These are phyloP conservation scores for Polydrusus tereticollis DNA, from an alignment of 2,888 invertebrate species.

Conservation along the genomic window DNA sequence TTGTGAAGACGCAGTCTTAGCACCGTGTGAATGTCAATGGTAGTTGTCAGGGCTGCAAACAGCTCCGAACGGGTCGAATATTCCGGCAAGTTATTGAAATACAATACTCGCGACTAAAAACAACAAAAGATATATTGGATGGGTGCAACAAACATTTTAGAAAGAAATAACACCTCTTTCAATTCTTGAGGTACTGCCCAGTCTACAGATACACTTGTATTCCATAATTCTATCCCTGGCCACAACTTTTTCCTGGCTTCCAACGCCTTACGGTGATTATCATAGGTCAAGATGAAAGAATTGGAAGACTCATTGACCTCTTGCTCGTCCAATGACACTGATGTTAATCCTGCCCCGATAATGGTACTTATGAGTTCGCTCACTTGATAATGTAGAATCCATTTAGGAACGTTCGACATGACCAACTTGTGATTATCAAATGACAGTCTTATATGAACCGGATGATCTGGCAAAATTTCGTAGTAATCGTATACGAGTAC, in stretches of 20 bases:
- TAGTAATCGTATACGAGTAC: slow-evolving; percentile 75
- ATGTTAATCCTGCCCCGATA: slow-evolving; percentile 49
- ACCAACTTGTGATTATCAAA: slow-evolving; percentile 85
- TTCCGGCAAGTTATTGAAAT: slow-evolving; percentile 42
- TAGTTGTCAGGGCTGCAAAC: slow-evolving; percentile 29
- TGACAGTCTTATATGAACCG: slow-evolving; percentile 80
- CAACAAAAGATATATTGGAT: background rate
- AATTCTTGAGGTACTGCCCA: slow-evolving; percentile 52
- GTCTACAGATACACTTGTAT: slow-evolving; percentile 46
- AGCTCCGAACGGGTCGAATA: slow-evolving; percentile 45
- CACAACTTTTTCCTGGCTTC: slow-evolving; percentile 52
- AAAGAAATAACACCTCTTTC: background rate
- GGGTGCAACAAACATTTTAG: background rate
- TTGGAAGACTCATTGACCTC: background rate
- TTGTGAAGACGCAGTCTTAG: background rate
- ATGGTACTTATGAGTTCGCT: background rate
- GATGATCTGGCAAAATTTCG: slow-evolving; percentile 74
- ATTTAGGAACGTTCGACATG: slow-evolving; percentile 66
- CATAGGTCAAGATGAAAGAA: slow-evolving; percentile 51
- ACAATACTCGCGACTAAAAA: slow-evolving; percentile 46
- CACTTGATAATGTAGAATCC: slow-evolving; percentile 1
- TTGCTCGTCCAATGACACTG: background rate
- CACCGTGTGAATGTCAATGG: background rate
- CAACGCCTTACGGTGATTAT: slow-evolving; percentile 53
- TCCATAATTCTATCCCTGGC: slow-evolving; percentile 49